Evolutionary conservation across 2,113 vertebrate species (phyloP).

Genomic region (Gorsachius goisagi): DNA sequence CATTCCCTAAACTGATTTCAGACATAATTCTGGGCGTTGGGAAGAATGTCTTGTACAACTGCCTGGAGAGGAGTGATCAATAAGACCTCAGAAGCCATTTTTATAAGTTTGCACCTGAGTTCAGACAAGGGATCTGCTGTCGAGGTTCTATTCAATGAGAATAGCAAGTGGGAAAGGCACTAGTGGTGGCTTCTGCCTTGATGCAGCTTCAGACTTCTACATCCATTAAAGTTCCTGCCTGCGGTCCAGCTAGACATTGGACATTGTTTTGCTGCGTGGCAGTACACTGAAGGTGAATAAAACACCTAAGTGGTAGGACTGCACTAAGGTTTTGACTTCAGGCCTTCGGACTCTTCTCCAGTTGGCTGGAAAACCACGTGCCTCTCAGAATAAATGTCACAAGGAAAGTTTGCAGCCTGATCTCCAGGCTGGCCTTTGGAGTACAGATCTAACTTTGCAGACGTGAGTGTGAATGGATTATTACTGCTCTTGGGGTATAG

Average conservation of each 20-base stretch:
- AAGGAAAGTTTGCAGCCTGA: neutral
- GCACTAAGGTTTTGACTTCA: neutral
- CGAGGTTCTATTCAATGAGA: neutral
- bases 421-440: neutral
- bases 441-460: neutral
- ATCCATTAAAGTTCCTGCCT: too few relatives aligned
- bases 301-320: neutral
- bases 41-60: slow-evolving; percentile 26
- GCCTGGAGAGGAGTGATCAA: neutral
- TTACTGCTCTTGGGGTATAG: neutral
- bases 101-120: neutral
- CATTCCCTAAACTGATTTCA: slow-evolving; percentile 74
- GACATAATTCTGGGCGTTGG: slow-evolving; percentile 55
- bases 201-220: neutral
- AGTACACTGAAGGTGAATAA: neutral
- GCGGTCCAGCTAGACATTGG: neutral
- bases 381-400: neutral
- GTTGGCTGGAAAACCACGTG: neutral
- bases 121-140: neutral
- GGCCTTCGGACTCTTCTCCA: neutral
- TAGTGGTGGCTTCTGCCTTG: neutral
- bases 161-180: neutral
- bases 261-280: neutral
- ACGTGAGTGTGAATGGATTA: neutral
- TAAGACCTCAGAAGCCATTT: neutral